Evolutionary conservation across 2,888 invertebrate genomes (phyloP).

Genomic region (Agriopis aurantiaria): DNA sequence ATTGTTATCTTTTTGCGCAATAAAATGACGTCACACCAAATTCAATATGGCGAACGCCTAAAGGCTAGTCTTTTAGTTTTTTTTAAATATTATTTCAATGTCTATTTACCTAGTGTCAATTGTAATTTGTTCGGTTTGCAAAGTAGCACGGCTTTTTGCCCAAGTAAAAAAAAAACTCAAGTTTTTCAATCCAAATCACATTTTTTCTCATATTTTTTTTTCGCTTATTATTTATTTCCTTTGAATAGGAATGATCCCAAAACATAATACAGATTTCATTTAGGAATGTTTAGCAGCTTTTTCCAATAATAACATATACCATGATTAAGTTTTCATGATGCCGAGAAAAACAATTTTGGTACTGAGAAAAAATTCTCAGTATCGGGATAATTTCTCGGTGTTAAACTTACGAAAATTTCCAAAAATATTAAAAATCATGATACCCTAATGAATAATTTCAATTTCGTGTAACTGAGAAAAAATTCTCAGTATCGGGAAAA

Average conservation of each 20-base stretch:
- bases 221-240: slow-evolving; percentile 3
- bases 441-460: neutral
- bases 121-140: neutral
- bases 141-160: slow-evolving; percentile 9
- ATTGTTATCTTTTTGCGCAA: neutral
- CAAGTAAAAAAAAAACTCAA: neutral
- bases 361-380: neutral
- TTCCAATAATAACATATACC: slow-evolving; percentile 4
- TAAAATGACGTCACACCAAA: too few species aligned
- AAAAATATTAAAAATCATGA: neutral
- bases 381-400: neutral
- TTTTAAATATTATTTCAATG: too few species aligned
- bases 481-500: neutral
- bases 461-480: neutral
- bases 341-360: neutral
- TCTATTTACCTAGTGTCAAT: too few species aligned
- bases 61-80: too few species aligned
- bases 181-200: neutral
- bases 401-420: neutral
- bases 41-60: too few species aligned
- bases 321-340: neutral
- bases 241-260: slow-evolving; percentile 18
- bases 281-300: slow-evolving; percentile 17
- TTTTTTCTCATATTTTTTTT: neutral
- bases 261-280: slow-evolving; percentile 1